Conservation (phyloP, 1,140 invertebrate genomes). For the Tyrophagus putrescentiae region DNA sequence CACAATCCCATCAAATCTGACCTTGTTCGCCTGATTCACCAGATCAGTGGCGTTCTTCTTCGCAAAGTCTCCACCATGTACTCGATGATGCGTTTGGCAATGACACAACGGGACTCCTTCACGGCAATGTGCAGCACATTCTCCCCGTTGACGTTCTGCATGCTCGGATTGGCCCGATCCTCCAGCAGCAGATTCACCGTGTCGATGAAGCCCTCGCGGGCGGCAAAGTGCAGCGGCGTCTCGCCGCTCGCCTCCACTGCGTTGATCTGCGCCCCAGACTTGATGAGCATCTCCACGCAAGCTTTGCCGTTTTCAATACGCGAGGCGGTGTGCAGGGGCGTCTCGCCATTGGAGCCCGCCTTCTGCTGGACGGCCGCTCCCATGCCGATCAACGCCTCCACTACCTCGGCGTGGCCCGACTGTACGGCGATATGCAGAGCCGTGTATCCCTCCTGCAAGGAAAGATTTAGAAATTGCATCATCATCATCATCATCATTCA, state of each 20-base stretch:
- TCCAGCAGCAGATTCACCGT: conserved; percentile 70
- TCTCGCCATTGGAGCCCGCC: conserved; percentile 57
- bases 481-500: conserved; percentile 18
- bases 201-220: conserved; percentile 66
- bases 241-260: conserved; percentile 58
- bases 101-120: conserved; percentile 23
- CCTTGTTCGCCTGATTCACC: conserved; percentile 24
- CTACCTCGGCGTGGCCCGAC: conserved; percentile 81
- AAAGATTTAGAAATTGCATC: neutral
- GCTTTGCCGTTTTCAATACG: conserved; percentile 80
- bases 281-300: conserved; percentile 90
- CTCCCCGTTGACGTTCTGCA: conserved; percentile 62
- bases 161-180: conserved; percentile 74
- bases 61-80: neutral
- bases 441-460: conserved; percentile 80
- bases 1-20: neutral
- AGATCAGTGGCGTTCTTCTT: conserved; percentile 11
- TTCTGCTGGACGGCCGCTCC: conserved; percentile 91
- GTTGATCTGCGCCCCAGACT: conserved; percentile 91
- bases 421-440: conserved; percentile 98
- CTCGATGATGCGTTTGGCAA: conserved; percentile 15
- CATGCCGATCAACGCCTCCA: conserved; percentile 86
- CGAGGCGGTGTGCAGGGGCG: conserved; percentile 86
- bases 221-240: conserved; percentile 74
- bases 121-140: conserved; percentile 25